Evolutionary conservation across 2,113 vertebrate genomes (phyloP), one percentile per base, ranked within the genome.

Genomic region (Mus pahari): DNA sequence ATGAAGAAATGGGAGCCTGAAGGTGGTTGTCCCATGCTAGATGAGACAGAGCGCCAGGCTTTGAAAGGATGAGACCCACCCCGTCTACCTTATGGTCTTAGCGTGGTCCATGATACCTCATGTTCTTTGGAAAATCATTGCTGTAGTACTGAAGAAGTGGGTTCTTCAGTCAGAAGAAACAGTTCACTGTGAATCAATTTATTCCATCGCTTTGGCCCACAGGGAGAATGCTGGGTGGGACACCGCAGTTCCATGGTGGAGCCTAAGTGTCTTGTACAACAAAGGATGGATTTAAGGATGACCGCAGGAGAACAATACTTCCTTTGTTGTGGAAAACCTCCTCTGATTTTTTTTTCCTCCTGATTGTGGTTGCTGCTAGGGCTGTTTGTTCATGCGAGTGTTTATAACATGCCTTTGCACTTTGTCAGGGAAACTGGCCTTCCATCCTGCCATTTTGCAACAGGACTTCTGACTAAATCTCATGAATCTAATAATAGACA

Each of bases 241-340:
- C 19, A 1, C 62, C 81, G 8, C 64, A 87, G 89, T 68, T 94
- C 86, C 64, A 82, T 36, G 26, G 16, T 92, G 94, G 95, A 97
- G 94, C 45, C 97, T 81, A 71, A 92, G 86, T 9, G 9, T 96
- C 95, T 97, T 96, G 62, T 91, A 68, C 81, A 96, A 97, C 94
- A 97, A 96, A 97, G 90, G 78, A 83, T 73, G 90, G 75, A 78
- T 97, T 89, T 95, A 91, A 94, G 92, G 77, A 86, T 79, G 87
- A 84, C 96, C 92, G 82, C 88, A 68, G 94, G 60, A 97, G 91
- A 96, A 91, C 91, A 97, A 97, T 66, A 28, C 87, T 90, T 82
- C 45, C 81, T 95, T 94, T 97, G 96, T 94, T 96, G 96, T 95
- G 95, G 93, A 97, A 97, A 97, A 94, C 39, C 55, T 98, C 75